phyloP scores from a whole-genome alignment of 2,797 vertebrate species.

The Hoplostethus atlanticus region DNA sequence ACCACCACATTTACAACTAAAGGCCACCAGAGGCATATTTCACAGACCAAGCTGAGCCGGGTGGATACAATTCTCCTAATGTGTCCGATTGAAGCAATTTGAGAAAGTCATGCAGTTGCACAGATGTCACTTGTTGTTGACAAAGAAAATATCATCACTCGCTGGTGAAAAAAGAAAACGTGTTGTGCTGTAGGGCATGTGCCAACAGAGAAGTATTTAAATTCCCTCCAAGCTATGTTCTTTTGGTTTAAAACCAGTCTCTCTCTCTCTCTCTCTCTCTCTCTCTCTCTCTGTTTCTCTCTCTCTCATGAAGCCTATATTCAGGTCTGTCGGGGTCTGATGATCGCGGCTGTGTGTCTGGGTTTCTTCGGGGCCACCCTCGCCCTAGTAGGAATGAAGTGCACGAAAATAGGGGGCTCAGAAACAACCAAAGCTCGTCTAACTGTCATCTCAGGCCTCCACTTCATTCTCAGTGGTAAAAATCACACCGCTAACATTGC shows the following conservation, averaged over 20 bases:
- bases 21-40: conserved; percentile 35
- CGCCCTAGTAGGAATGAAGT: conserved; percentile 96
- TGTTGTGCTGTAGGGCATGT: too few species aligned
- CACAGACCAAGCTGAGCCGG: conserved; percentile 21
- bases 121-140: conserved; percentile 33
- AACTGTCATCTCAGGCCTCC: conserved; percentile 89
- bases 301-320: conserved; percentile 87
- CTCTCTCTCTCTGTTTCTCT: background rate
- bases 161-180: background rate
- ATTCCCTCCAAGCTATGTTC: too few species aligned
- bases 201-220: too few species aligned
- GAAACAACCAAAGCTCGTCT: conserved; percentile 92
- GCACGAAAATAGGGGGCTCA: conserved; percentile 94
- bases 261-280: background rate
- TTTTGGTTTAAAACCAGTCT: background rate
- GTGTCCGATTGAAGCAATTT: conserved; percentile 47
- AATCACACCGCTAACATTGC: background rate
- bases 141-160: background rate
- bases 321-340: conserved; percentile 94
- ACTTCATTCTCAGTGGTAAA: conserved; percentile 94
- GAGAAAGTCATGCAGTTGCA: conserved; percentile 59
- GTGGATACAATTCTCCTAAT: conserved; percentile 40
- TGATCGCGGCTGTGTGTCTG: conserved; percentile 92
- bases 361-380: conserved; percentile 93
- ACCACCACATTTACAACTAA: conserved; percentile 52